Evolutionary conservation across 2,888 invertebrate genomes (phyloP), one percentile per base, ranked within the genome.

Genomic region (Flabesymbios commensalis): DNA sequence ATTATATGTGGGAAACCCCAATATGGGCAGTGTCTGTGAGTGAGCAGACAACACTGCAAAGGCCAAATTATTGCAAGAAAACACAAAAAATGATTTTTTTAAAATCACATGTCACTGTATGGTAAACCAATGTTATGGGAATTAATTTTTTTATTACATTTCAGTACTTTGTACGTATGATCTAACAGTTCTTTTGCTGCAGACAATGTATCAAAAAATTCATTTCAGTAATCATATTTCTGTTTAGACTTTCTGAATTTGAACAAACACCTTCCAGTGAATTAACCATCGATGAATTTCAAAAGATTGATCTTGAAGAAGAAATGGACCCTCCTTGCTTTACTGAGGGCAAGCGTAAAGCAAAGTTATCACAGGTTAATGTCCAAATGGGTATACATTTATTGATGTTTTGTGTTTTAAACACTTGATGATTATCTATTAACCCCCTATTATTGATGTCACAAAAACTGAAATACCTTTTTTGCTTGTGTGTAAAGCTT

Each of bases 241-340:
- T 5, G 74, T 65, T 61, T 74, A 78, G 83, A 72, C 85, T 99
- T 41, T 87, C 91, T 31, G 99, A 99, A 84, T 99, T 99, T 82
- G 94, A 94, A 0, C 94, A 94, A 73, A 99, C 99, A 0, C 95
- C 98, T 0, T 94, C 96, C 14, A 94, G 96, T 76, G 90, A 91
- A 7, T 85, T 99, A 56, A 97, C 98, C 0, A 85, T 97, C 29
- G 96, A 98, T 72, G 97, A 99, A 85, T 99, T 99, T 80, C 92
- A 95, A 89, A 91, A 90, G 0, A 93, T 98, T 0, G 97, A 99
- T 80, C 84, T 99, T 71, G 96, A 97, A 79, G 93, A 94, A 72
- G 95, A 95, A 76, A 93, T 94, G 81, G 97, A 97, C 83, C 94
- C 97, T 7, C 97, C 97, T 0, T 92, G 94, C 1, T 98, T 94